phyloP scores from a whole-genome alignment of 2,797 vertebrate species.

The Galago senegalensis region DNA sequence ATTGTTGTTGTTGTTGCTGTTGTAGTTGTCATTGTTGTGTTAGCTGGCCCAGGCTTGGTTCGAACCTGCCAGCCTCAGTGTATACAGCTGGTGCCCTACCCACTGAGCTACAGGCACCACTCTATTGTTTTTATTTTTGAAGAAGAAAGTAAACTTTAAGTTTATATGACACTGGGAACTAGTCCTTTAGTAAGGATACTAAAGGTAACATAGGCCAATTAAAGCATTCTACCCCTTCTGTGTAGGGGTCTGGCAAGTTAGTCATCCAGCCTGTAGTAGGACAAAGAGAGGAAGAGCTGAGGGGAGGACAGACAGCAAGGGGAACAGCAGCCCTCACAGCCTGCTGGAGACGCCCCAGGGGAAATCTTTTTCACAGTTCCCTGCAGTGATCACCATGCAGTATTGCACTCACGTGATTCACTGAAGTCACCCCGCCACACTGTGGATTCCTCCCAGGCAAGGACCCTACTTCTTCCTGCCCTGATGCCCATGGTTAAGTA shows the following conservation, averaged over 20 bases:
- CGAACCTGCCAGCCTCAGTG: too few species aligned
- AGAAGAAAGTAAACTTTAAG: conserved; percentile 9
- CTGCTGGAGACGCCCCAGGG: neutral
- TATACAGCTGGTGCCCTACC: too few species aligned
- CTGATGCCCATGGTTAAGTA: neutral
- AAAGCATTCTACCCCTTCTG: neutral
- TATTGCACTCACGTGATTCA: neutral
- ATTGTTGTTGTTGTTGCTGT: too few species aligned
- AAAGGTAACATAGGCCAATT: neutral
- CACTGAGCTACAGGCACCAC: too few species aligned
- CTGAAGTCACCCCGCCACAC: neutral
- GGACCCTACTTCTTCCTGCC: neutral
- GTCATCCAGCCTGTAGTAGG: neutral
- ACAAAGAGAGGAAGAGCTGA: neutral
- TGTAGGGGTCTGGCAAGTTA: neutral
- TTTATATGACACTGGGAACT: neutral
- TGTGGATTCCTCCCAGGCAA: neutral
- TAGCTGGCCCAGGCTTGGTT: too few species aligned
- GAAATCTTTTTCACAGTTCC: neutral
- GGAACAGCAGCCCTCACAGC: neutral
- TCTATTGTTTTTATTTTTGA: conserved; percentile 36
- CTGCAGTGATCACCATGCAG: neutral
- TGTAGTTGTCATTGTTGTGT: too few species aligned
- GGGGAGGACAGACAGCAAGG: neutral
- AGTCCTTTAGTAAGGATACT: neutral